Percentiles rank a stretch among this genome's conserved stretches.
These are phyloP conservation scores for Diadumene lineata DNA, from an alignment of 92 coral and sea anemone species.

Conservation along the genomic window DNA sequence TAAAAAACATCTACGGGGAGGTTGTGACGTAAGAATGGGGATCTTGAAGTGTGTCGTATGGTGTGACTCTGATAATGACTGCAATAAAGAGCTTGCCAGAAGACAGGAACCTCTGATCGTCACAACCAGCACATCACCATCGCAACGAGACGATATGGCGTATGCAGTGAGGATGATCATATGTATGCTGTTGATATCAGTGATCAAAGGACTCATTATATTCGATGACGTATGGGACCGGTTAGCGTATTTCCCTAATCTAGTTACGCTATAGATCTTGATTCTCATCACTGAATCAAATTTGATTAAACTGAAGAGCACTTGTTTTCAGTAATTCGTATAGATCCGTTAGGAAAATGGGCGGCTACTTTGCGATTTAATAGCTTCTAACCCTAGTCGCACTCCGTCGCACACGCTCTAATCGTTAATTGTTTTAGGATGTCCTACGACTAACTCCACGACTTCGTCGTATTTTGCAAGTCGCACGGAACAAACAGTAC, in stretches of 20 bases:
- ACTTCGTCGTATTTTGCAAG: too few relatives aligned
- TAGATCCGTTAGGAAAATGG: too few relatives aligned
- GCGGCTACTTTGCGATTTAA: too few relatives aligned
- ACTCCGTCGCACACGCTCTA: too few relatives aligned
- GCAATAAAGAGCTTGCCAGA: slow-evolving; percentile 38
- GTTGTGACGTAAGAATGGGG: slow-evolving; percentile 60
- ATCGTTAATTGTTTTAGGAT: too few relatives aligned
- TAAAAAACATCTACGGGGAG: slow-evolving; percentile 29
- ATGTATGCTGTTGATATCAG: neutral
- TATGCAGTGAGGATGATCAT: neutral
- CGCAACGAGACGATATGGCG: slow-evolving; percentile 5
- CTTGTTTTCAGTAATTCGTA: too few relatives aligned
- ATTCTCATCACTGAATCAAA: too few relatives aligned
- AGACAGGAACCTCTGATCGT: slow-evolving; percentile 12
- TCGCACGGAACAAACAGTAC: too few relatives aligned
- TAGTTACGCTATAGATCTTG: neutral
- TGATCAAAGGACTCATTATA: neutral
- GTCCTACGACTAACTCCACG: too few relatives aligned
- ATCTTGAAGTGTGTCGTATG: slow-evolving; percentile 38
- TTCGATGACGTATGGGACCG: slow-evolving; percentile 4
- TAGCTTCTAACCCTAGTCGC: too few relatives aligned
- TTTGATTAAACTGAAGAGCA: too few relatives aligned
- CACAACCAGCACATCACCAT: neutral
- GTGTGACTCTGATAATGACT: slow-evolving; percentile 41
- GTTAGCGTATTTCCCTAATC: slow-evolving; percentile 17